Conservation (phyloP, 2,797 vertebrate species). For the Muscicapa striata region DNA sequence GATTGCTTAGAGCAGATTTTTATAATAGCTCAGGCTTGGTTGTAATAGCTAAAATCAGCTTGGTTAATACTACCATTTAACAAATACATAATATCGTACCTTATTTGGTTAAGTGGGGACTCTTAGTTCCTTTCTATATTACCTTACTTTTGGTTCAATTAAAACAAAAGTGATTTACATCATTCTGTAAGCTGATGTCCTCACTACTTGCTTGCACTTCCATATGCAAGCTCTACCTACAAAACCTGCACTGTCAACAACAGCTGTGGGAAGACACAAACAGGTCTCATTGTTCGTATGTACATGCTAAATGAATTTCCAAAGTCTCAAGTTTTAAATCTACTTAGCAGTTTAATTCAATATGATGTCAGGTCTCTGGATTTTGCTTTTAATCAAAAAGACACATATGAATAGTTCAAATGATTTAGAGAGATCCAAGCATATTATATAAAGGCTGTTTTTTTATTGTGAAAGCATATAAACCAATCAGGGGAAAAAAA, state of each 20-base stretch:
- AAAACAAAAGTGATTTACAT: neutral
- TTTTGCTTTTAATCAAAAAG: slow-evolving; percentile 24
- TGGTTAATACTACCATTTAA: neutral
- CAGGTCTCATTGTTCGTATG: neutral
- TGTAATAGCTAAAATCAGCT: neutral
- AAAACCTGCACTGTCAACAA: neutral
- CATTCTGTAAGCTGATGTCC: neutral
- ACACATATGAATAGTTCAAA: neutral
- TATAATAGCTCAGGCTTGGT: neutral
- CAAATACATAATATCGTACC: neutral
- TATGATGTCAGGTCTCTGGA: neutral
- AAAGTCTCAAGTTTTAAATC: neutral
- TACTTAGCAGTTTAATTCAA: neutral
- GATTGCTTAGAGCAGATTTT: neutral
- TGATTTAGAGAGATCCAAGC: neutral
- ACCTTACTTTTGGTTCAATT: neutral
- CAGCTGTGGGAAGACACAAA: rapidly evolving
- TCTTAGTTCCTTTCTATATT: neutral
- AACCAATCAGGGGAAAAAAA: neutral
- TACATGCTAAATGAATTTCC: neutral
- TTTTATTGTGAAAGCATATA: neutral
- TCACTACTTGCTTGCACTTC: neutral
- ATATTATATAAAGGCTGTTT: neutral
- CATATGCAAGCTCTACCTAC: neutral
- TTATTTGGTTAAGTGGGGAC: neutral